Conservation (phyloP, 2,113 vertebrate genomes). For the Galbula dea region DNA sequence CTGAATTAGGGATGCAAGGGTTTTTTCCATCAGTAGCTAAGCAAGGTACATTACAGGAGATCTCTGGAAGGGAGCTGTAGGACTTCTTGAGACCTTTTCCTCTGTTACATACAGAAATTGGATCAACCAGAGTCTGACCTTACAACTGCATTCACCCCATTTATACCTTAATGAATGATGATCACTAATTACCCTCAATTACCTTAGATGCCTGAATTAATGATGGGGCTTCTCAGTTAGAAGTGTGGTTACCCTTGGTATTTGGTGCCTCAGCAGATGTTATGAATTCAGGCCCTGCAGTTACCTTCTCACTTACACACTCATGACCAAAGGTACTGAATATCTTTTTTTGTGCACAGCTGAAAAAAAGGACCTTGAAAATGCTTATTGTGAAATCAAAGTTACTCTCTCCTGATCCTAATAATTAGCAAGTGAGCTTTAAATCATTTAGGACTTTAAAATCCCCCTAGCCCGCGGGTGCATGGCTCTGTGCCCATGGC, state of each 20-base stretch:
- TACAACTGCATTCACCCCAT: background rate
- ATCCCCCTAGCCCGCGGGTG: rapidly evolving
- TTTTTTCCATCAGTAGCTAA: background rate
- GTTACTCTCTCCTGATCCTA: background rate
- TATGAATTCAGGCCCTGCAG: background rate
- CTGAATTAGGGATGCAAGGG: background rate
- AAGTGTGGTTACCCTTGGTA: background rate
- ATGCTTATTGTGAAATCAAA: background rate
- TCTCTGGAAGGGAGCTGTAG: background rate
- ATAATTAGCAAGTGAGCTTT: background rate
- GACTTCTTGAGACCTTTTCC: background rate
- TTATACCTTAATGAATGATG: background rate
- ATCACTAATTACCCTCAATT: constrained; percentile 20
- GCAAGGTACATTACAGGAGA: background rate
- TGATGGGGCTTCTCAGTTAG: background rate
- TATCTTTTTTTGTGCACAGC: background rate
- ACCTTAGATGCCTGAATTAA: background rate
- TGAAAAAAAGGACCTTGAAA: background rate
- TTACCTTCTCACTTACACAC: background rate
- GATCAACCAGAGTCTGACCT: background rate
- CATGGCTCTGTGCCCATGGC: background rate
- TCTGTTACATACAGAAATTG: background rate
- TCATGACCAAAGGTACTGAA: background rate
- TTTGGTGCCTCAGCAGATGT: background rate
- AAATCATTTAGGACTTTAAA: background rate